These are phyloP conservation scores for Paramuricea clavata DNA, from an alignment of 92 coral and sea anemone species.

Conservation along the genomic window DNA sequence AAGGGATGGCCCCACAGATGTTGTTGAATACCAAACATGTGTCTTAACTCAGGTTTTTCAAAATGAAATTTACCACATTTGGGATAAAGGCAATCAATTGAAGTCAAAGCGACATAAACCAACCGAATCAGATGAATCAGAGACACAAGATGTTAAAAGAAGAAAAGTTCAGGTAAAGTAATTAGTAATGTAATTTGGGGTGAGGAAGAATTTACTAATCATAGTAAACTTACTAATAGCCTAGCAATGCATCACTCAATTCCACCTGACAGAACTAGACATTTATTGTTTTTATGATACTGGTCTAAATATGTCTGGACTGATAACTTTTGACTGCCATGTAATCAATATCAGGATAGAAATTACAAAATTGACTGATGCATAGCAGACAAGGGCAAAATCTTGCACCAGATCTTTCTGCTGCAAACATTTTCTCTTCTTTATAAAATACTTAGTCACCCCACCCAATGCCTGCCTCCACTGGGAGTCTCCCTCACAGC, in stretches of 20 bases:
- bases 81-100: constrained; percentile 1
- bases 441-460: too few species aligned
- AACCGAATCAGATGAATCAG: neutral
- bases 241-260: neutral
- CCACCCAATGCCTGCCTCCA: too few species aligned
- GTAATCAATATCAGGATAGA: too few species aligned
- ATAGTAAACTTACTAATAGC: too few species aligned
- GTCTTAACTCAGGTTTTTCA: neutral
- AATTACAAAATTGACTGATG: too few species aligned
- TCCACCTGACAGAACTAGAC: neutral
- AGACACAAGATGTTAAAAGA: neutral
- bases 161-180: neutral
- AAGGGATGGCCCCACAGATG: too few species aligned
- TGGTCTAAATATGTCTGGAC: too few species aligned
- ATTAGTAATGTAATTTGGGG: neutral
- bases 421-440: neutral
- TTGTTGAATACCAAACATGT: too few species aligned
- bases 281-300: too few species aligned
- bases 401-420: neutral
- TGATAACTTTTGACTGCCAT: too few species aligned
- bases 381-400: too few species aligned
- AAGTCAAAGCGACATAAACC: neutral
- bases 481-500: too few species aligned
- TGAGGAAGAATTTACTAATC: neutral
- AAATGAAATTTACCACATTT: neutral